Conservation (phyloP, 2,113 vertebrate genomes). For the Aspiorhynchus laticeps region DNA sequence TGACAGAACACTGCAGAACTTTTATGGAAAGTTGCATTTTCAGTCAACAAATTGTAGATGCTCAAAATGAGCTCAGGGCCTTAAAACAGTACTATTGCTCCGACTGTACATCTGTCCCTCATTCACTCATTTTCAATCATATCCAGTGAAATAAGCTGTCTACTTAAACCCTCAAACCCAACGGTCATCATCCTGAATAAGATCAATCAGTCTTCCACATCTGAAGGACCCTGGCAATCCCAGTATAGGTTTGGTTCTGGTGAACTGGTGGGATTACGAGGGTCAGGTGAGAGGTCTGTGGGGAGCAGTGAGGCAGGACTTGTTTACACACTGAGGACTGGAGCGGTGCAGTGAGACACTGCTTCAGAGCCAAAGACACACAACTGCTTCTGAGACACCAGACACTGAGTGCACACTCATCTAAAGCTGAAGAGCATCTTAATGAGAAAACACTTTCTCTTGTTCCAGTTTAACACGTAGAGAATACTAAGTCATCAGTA, state of each 20-base stretch:
- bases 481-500: too few relatives aligned
- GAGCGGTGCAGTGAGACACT: not conserved
- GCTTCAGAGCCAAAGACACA: not conserved
- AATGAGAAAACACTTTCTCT: too few relatives aligned
- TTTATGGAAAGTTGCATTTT: too few relatives aligned
- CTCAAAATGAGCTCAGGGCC: not conserved
- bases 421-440: too few relatives aligned
- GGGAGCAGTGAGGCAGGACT: constrained; percentile 67
- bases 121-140: not conserved
- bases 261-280: not conserved
- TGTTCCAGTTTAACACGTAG: too few relatives aligned
- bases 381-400: not conserved
- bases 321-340: constrained; percentile 9
- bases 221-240: not conserved
- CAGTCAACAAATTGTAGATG: too few relatives aligned
- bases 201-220: too few relatives aligned
- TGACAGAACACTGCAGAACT: not conserved
- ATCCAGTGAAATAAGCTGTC: not conserved
- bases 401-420: too few relatives aligned
- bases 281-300: not conserved
- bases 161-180: too few relatives aligned
- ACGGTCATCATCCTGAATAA: too few relatives aligned
- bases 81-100: not conserved
- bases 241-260: not conserved
- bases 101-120: not conserved